Percentiles rank a stretch among this genome's conserved stretches.
Evolutionary conservation across 2,888 invertebrate species (phyloP).

Genomic region (Brenthis hecate): DNA sequence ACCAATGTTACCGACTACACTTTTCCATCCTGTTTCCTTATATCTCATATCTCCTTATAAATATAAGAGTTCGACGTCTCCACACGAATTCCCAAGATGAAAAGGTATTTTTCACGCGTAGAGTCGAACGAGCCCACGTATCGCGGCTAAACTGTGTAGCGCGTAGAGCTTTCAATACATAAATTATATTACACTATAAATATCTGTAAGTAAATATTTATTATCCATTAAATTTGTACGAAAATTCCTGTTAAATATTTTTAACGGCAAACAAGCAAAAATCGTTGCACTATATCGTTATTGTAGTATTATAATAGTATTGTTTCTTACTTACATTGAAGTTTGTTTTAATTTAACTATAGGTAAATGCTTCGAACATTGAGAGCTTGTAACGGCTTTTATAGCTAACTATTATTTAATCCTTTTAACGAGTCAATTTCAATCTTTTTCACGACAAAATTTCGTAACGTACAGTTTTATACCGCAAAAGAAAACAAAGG

Average conservation of each 20-base stretch:
- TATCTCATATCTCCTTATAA: conserved; percentile 74
- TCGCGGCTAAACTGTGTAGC: conserved; percentile 53
- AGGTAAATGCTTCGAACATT: conserved; percentile 11
- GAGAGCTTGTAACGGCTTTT: conserved; percentile 19
- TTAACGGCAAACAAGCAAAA: background rate
- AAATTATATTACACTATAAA: no score
- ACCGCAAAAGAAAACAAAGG: conserved; percentile 68
- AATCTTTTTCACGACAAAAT: conserved; percentile 62
- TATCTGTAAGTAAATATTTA: no score
- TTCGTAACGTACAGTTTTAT: conserved; percentile 67
- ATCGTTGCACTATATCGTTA: background rate
- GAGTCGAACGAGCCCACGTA: conserved; percentile 48
- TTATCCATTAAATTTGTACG: no score
- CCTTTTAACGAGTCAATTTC: conserved; percentile 42
- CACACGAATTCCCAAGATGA: conserved; percentile 77
- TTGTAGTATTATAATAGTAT: conserved; percentile 7
- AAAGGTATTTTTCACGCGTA: conserved; percentile 75
- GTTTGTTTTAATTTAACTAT: conserved; percentile 7
- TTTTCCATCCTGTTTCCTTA: conserved; percentile 74
- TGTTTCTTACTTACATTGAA: conserved; percentile 39
- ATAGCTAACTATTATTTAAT: conserved; percentile 35
- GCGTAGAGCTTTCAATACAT: conserved; percentile 53
- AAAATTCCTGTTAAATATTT: no score
- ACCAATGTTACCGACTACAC: conserved; percentile 57
- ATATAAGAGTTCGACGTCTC: conserved; percentile 76